Base-by-base conservation (phyloP, 2,113 vertebrate genomes). In the Lamprologus callipterus region DNA sequence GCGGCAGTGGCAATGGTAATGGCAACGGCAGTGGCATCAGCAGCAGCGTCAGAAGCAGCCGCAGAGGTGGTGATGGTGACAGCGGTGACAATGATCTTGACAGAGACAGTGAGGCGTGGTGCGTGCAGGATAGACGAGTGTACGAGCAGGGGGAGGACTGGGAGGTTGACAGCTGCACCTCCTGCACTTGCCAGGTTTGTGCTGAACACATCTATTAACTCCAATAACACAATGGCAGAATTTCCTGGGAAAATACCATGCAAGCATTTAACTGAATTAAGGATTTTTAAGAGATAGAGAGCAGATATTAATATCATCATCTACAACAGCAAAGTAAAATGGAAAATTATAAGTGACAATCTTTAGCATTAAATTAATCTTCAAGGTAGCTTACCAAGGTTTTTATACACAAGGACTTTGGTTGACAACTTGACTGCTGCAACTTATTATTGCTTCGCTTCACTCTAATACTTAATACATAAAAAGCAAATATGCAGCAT, bases 161-260 rank as follows among this genome's bases (percentile, higher is more conserved):
- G 99, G 97, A 98, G 80, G 97, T 98, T 85, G 98, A 99, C 93
- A 99, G 98, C 95, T 99, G 98, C 60, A 99, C 98, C 17, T 97
- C 97, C 23, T 99, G 99, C 21, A 95, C 95, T 73, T 99, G 99
- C 90, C 96, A 97, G 97, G 98, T 99, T 86, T 94, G 92, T 10
- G 21, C 55, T 82, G 47, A 81, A 85, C 70, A 63, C 17, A 63
- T 28, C 7, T 85, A 37, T 9, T 68, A 80, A 57, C 63, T 45
- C 9, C n/a, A 45, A 21, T 53, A 45, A 58, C 31, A 81, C 55
- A 54, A 63, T 63, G 70, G 40, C 9, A 78, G 65, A 54, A 21
- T 84, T 87, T 53, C 51, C 82, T 55, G 1, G 37, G n/a, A 47
- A 65, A 78, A 17, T 2, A 9, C 8, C 33, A 28, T 5, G 9